A percentile compares a stretch with the other conserved stretches of the same genome.
These are phyloP conservation scores for Clavelina lepadiformis DNA, from an alignment of 23 tunicate species.

Conservation along the genomic window DNA sequence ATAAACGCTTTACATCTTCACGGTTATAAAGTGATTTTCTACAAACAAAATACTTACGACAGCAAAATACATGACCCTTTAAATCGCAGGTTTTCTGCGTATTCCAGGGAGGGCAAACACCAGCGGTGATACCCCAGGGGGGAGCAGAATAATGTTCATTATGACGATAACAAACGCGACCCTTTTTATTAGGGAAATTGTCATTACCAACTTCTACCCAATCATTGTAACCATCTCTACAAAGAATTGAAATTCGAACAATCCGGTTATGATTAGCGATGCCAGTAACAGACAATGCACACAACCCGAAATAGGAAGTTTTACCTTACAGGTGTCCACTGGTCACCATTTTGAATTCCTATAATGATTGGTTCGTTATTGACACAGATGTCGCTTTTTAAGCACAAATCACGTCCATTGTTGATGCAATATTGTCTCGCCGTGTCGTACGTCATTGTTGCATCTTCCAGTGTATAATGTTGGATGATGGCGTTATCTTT, in stretches of 20 bases:
- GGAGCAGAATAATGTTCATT: slow-evolving; percentile 36
- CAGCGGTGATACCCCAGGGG: slow-evolving; percentile 26
- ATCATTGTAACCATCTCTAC: slow-evolving; percentile 35
- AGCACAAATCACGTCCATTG: slow-evolving; percentile 43
- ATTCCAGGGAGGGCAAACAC: slow-evolving; percentile 23
- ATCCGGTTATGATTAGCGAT: no score
- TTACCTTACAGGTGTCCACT: slow-evolving; percentile 71
- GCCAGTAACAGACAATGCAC: no score
- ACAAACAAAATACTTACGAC: no score
- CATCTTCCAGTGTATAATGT: no score
- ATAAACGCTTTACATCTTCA: no score
- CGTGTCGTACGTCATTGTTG: slow-evolving; percentile 36
- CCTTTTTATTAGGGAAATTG: slow-evolving; percentile 5
- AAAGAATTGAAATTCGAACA: no score
- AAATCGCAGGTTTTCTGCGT: slow-evolving; percentile 24
- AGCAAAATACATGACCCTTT: slow-evolving; percentile 47
- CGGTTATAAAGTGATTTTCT: no score
- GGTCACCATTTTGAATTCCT: slow-evolving; percentile 42
- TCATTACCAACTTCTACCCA: slow-evolving; percentile 57
- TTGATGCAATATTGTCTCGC: slow-evolving; percentile 31
- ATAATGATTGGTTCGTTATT: slow-evolving; percentile 36
- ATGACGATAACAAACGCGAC: slow-evolving; percentile 31
- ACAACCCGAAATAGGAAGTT: no score
- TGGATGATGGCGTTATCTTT: no score
- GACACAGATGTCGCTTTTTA: slow-evolving; percentile 34